Conservation (phyloP, 2,797 vertebrate genomes). For the Sebastolobus altivelis region DNA sequence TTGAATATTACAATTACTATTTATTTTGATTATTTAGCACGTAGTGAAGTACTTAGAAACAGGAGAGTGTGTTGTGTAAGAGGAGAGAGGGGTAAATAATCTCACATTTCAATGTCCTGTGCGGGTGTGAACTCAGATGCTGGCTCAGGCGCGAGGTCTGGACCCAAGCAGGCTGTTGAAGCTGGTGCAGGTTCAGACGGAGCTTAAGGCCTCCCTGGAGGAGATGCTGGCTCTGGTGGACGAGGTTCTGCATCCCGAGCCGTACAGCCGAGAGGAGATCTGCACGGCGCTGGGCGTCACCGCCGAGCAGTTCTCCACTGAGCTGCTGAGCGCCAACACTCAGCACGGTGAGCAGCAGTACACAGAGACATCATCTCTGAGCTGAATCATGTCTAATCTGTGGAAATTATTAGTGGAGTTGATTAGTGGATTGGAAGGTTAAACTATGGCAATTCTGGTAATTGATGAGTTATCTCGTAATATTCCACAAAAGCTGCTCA, state of each 20-base stretch:
- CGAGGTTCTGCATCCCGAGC: constrained; percentile 90
- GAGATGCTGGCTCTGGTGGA: constrained; percentile 92
- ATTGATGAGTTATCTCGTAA: not conserved
- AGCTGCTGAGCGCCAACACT: constrained; percentile 91
- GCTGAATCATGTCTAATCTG: not conserved
- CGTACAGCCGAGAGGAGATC: constrained; percentile 93
- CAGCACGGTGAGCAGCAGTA: constrained; percentile 87
- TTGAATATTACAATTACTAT: not conserved
- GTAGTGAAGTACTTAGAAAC: not conserved
- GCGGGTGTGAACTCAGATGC: constrained; percentile 84
- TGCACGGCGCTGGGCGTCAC: constrained; percentile 89
- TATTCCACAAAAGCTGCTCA: not conserved
- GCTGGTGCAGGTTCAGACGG: constrained; percentile 89
- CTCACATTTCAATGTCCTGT: not conserved
- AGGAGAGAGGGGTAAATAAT: not conserved
- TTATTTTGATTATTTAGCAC: not conserved
- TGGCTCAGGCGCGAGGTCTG: constrained; percentile 88
- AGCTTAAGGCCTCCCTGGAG: constrained; percentile 87
- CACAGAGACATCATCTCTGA: not conserved
- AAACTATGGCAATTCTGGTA: not conserved
- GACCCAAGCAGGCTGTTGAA: constrained; percentile 84
- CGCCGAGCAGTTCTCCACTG: constrained; percentile 85
- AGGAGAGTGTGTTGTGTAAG: not conserved
- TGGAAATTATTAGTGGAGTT: not conserved
- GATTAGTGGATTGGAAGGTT: not conserved